phyloP scores from a whole-genome alignment of 2,113 vertebrate genomes.

The Sceloporus undulatus region DNA sequence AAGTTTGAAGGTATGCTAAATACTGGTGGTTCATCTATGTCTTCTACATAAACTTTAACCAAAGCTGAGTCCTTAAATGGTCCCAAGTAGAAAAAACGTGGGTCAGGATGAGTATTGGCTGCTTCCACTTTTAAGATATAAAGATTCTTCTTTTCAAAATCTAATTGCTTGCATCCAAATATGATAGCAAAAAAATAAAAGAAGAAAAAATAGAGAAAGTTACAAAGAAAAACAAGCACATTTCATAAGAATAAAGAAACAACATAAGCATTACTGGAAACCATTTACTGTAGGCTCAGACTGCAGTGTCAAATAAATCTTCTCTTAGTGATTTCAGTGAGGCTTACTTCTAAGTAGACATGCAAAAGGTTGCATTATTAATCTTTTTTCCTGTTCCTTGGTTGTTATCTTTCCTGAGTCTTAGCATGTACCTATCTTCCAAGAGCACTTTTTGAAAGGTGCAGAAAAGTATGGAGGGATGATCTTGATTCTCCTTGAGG shows the following conservation, averaged over 20 bases:
- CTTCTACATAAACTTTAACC: slow-evolving; percentile 90
- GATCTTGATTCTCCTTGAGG: no score
- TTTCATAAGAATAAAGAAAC: neutral
- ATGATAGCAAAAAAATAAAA: slow-evolving; percentile 27
- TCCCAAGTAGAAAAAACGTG: slow-evolving; percentile 87
- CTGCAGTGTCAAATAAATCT: neutral
- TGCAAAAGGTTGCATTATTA: neutral
- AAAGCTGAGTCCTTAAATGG: slow-evolving; percentile 93
- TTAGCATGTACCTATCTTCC: neutral
- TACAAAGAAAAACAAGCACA: neutral
- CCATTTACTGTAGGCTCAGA: rapidly evolving
- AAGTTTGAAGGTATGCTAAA: slow-evolving; percentile 90
- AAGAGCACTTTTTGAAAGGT: neutral
- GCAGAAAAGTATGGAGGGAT: no score
- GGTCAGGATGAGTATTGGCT: slow-evolving; percentile 89
- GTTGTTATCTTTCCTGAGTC: neutral
- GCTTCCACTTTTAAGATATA: slow-evolving; percentile 93
- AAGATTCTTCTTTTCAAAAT: slow-evolving; percentile 92
- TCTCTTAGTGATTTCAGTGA: neutral
- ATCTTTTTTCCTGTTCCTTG: neutral
- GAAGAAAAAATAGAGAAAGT: neutral
- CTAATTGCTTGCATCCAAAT: slow-evolving; percentile 84
- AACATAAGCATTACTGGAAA: neutral
- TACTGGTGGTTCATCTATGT: slow-evolving; percentile 91
- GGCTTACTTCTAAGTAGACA: neutral